Conservation (phyloP, 1,140 invertebrate species). For the Drosophila ohnishii region DNA sequence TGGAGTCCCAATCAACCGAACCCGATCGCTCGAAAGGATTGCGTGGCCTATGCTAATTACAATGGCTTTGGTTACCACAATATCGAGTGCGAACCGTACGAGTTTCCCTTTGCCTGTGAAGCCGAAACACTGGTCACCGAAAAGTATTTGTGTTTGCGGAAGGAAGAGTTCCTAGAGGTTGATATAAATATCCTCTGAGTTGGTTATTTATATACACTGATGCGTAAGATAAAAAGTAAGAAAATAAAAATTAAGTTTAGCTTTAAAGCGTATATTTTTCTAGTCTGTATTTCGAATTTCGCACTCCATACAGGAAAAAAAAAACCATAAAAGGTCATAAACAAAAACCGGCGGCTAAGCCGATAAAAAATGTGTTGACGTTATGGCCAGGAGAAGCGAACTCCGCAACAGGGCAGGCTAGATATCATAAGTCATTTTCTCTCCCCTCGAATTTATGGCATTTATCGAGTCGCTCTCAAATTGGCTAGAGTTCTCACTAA, state of each 20-base stretch:
- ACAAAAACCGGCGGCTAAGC: constrained; percentile 29
- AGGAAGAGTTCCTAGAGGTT: constrained; percentile 19
- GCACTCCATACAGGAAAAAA: neutral
- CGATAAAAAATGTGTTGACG: constrained; percentile 62
- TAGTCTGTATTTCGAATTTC: neutral
- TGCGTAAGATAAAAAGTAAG: neutral
- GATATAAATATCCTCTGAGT: neutral
- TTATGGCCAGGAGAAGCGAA: constrained; percentile 12
- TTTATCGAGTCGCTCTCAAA: constrained; percentile 46
- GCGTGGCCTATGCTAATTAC: constrained; percentile 27
- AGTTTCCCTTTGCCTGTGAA: constrained; percentile 26
- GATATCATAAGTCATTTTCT: constrained; percentile 55
- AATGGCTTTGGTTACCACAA: constrained; percentile 28
- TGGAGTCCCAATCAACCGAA: constrained; percentile 34
- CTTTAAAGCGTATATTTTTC: neutral
- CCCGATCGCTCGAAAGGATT: constrained; percentile 1
- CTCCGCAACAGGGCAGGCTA: constrained; percentile 12
- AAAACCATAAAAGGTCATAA: constrained; percentile 20
- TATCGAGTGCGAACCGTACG: constrained; percentile 28
- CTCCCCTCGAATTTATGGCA: constrained; percentile 49
- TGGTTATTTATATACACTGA: neutral
- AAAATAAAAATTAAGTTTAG: constrained; percentile 5
- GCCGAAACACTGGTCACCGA: constrained; percentile 9
- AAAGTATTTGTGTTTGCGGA: constrained; percentile 23
- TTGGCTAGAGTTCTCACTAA: constrained; percentile 6